A percentile compares a stretch with the other conserved stretches of the same genome.
Evolutionary conservation across 2,888 invertebrate genomes (phyloP).

Genomic region (Drosophila parthenogenetica): DNA sequence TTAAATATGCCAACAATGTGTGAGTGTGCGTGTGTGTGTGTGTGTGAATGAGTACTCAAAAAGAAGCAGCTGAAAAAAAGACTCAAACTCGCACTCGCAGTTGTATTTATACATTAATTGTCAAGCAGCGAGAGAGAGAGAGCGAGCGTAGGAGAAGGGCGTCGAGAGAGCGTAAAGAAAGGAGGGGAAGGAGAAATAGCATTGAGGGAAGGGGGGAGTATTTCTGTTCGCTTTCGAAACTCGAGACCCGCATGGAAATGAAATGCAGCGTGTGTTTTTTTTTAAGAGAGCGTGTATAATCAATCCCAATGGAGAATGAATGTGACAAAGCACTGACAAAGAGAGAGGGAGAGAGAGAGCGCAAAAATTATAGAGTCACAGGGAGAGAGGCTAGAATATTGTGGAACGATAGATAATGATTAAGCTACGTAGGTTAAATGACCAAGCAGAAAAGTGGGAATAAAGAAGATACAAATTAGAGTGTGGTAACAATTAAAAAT

Average conservation of each 20-base stretch:
- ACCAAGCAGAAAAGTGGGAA: slow-evolving; percentile 12
- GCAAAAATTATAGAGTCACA: neutral
- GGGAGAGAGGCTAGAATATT: neutral
- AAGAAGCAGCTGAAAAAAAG: slow-evolving; percentile 19
- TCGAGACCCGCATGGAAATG: slow-evolving; percentile 63
- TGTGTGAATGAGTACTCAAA: slow-evolving; percentile 32
- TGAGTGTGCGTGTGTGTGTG: slow-evolving; percentile 15
- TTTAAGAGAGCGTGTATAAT: slow-evolving; percentile 64
- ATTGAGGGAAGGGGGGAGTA: slow-evolving; percentile 3
- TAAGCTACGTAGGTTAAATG: slow-evolving; percentile 29
- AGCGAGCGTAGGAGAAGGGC: neutral
- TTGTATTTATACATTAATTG: slow-evolving; percentile 65
- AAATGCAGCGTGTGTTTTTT: slow-evolving; percentile 47
- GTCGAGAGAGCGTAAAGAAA: neutral
- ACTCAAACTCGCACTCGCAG: slow-evolving; percentile 33
- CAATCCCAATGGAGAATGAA: slow-evolving; percentile 55
- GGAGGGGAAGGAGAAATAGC: too few species aligned
- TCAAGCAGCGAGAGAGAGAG: slow-evolving; percentile 46
- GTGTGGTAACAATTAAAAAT: slow-evolving; percentile 72
- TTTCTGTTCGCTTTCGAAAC: slow-evolving; percentile 53
- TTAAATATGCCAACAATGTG: slow-evolving; percentile 59
- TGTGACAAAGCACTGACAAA: slow-evolving; percentile 43
- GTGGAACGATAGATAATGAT: slow-evolving; percentile 30
- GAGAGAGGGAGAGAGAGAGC: slow-evolving; percentile 8
- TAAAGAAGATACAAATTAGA: slow-evolving; percentile 48